Evolutionary conservation across 2,888 invertebrate species (phyloP).

Genomic region (Hydropsyche betteni): DNA sequence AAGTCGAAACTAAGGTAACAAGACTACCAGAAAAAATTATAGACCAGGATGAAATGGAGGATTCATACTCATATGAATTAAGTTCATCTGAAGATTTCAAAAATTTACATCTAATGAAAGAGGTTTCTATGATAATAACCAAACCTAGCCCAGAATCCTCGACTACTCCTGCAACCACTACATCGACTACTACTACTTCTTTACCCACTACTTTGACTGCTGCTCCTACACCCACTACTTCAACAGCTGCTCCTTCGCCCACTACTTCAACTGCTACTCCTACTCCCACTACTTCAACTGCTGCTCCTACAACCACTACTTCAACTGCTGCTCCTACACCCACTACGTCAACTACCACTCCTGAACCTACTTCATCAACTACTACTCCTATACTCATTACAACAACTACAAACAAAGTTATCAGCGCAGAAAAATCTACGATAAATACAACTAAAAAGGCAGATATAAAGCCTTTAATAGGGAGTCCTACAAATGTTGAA

Average conservation of each 20-base stretch:
- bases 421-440: neutral
- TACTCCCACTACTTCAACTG: constrained; percentile 52
- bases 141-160: no score
- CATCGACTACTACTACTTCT: constrained; percentile 52
- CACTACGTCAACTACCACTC: constrained; percentile 48
- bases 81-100: constrained; percentile 52
- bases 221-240: constrained; percentile 53
- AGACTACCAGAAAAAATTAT: constrained; percentile 39
- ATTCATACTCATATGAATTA: neutral
- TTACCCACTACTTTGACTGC: constrained; percentile 52
- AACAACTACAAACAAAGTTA: neutral
- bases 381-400: constrained; percentile 11
- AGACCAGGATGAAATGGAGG: constrained; percentile 10
- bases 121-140: neutral
- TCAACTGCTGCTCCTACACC: constrained; percentile 48
- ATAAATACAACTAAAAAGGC: neutral
- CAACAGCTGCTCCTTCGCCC: constrained; percentile 23
- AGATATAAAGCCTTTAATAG: neutral
- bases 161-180: constrained; percentile 46
- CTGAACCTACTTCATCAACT: constrained; percentile 44
- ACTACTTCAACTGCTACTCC: constrained; percentile 51
- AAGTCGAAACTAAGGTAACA: constrained; percentile 45
- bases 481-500: neutral
- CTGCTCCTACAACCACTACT: constrained; percentile 51
- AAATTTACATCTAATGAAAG: no score